Evolutionary conservation across 1,140 invertebrate species (phyloP).

Genomic region (Drosophila nasuta): DNA sequence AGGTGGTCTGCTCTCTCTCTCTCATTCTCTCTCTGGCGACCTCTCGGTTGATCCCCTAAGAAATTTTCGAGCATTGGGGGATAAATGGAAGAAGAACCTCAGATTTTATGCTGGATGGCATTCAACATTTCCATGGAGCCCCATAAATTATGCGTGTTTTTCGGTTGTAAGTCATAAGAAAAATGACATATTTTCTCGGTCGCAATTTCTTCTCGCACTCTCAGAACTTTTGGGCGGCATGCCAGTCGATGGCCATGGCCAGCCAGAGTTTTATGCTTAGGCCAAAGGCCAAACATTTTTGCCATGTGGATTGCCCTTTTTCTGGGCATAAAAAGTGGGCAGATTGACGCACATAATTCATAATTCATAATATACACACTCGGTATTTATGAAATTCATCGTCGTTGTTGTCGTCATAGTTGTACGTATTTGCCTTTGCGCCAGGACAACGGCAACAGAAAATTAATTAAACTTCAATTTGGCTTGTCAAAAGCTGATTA

Average conservation of each 20-base stretch:
- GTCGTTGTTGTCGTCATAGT: background rate
- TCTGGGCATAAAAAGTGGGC: too few relatives aligned
- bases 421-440: slow-evolving; percentile 32
- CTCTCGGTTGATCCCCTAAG: slow-evolving; percentile 28
- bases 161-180: slow-evolving; percentile 42
- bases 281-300: slow-evolving; percentile 51
- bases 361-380: background rate
- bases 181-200: slow-evolving; percentile 73
- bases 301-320: slow-evolving; percentile 14
- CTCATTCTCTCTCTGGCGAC: too few relatives aligned
- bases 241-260: slow-evolving; percentile 15
- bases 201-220: slow-evolving; percentile 15
- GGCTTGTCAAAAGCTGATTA: slow-evolving; percentile 66
- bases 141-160: slow-evolving; percentile 76
- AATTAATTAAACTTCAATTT: slow-evolving; percentile 79
- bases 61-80: background rate
- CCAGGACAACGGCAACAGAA: slow-evolving; percentile 24
- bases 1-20: background rate
- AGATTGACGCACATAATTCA: slow-evolving; percentile 22
- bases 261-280: slow-evolving; percentile 31
- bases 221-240: slow-evolving; percentile 28
- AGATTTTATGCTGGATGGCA: slow-evolving; percentile 39
- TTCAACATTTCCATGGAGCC: slow-evolving; percentile 33
- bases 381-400: slow-evolving; percentile 38
- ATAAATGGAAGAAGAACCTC: slow-evolving; percentile 25